Base-by-base conservation (phyloP, 2,113 vertebrate species). In the Hyaena hyaena region DNA sequence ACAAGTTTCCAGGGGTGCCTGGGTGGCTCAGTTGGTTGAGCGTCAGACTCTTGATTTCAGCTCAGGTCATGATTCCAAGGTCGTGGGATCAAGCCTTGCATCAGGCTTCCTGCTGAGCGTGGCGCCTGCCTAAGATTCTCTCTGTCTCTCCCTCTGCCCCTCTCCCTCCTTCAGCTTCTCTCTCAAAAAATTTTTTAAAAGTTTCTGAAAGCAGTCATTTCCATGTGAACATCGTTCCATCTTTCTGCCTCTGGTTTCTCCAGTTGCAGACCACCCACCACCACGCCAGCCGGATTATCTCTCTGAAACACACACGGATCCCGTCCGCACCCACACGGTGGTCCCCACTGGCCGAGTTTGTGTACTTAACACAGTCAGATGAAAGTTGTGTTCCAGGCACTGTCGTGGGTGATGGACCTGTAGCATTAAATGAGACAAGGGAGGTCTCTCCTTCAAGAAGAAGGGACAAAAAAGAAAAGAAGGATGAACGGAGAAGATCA, bases 371-470 rank as follows among this genome's bases (percentile, higher is more conserved):
- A 33, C 3, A 17, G 14, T 23, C 24, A 19, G 50, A 45, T 6
- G 21, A 33, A 58, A 24, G 66, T 28, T 12, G 16, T 9, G 0
- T 23, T 31, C 17, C 50, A 76, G 28, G 21, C 61, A 82, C 2
- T 0, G 45, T 33, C n/a, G 0, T 17, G 19, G 15, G 7, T 9
- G 14, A 58, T 16, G 39, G 43, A 33, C 9, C 16, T 10, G 4
- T 0, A 61, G 53, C 26, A 31, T 33, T 33, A 2, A 19, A 43
- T 3, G 7, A 61, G 26, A 35, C 16, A 68, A 45, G 14, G 3
- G 5, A 74, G 35, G 21, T 19, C 39, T 63, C 80, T 61, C 58
- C 33, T 50, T 87, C 50, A 74, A 66, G 48, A 73, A 77, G 10
- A 5, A 17, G 31, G 73, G 45, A 53, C 16, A 39, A 5, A n/a